Evolutionary conservation across 2,113 vertebrate genomes (phyloP), one percentile per base, ranked within the genome.

Genomic region (Bambusicola thoracicus): DNA sequence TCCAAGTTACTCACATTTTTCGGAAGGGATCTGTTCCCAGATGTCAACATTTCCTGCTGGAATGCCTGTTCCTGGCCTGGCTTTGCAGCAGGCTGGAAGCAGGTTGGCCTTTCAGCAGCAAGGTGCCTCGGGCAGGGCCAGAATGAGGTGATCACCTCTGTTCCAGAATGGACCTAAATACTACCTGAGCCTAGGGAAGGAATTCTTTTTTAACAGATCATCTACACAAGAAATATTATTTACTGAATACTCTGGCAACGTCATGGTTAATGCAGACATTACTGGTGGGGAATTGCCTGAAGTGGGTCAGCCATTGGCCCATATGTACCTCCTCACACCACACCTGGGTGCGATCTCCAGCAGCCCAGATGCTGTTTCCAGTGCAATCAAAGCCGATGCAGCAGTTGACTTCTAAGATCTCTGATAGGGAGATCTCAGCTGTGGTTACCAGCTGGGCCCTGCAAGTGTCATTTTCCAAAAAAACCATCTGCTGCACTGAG

Each of bases 361-460:
- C 94, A 91, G 91, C 87, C 85, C 51, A 87, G 92, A 61, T 24
- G 7, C 93, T 94, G 92, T 69, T 92, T 81, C 76, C 92, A 95
- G 88, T 44, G 77, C 83, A 94, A 95, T 81, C 85, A 83, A 67
- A 95, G 87, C 92, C 1, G 20, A 46, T 90, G 41, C 91, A 95
- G 96, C 85, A 89, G 8, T 30, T 88, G 94, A 91, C 65, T 95
- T 77, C 85, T 77, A 83, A 88, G 95, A 90, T 93, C 91, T 83
- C 85, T 24, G 51, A 53, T 30, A 68, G 90, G 87, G 85, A 94
- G 93, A 94, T 95, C 94, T 97, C 96, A 96, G 95, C 95, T 96
- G 95, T 93, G 94, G 90, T 94, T 95, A 91, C 94, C 95, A 97
- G 96, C 96, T 97, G 96, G 95, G 94, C 92, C 95, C 85, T 1